Evolutionary conservation across 1,140 invertebrate genomes (phyloP).

Genomic region (Aphis craccivora): DNA sequence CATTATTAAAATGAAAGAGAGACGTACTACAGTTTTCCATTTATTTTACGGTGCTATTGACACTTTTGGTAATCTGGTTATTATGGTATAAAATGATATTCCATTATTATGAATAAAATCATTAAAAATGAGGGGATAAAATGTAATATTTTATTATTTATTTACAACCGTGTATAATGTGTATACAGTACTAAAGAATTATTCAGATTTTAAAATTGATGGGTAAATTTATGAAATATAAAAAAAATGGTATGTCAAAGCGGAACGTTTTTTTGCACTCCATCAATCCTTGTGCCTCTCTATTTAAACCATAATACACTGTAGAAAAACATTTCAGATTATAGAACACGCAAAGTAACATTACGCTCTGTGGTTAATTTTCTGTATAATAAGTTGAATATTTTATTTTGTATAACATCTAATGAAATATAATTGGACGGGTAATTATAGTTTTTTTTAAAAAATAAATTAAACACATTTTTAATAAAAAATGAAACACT

Average conservation of each 20-base stretch:
- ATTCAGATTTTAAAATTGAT: constrained; percentile 27
- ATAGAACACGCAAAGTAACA: neutral
- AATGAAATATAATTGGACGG: neutral
- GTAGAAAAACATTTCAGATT: neutral
- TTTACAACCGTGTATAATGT: neutral
- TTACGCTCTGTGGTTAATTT: neutral
- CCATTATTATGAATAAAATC: constrained; percentile 35
- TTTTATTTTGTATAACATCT: neutral
- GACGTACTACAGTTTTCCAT: neutral
- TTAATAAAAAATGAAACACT: neutral
- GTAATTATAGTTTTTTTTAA: neutral
- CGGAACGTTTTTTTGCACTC: neutral
- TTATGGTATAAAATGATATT: constrained; percentile 7
- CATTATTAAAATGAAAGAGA: neutral
- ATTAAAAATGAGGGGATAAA: constrained; percentile 8
- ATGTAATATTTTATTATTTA: constrained; percentile 23
- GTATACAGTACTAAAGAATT: neutral
- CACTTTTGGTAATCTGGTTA: constrained; percentile 15
- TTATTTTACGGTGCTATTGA: constrained; percentile 26
- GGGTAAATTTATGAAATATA: neutral
- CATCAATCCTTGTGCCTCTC: constrained; percentile 1
- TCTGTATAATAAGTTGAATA: neutral
- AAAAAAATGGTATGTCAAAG: constrained; percentile 13
- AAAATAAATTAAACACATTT: neutral
- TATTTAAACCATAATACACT: neutral